A percentile compares a stretch with the other conserved stretches of the same genome.
These are phyloP conservation scores for Lydus trimaculatus DNA, from an alignment of 2,888 invertebrate species.

Conservation along the genomic window DNA sequence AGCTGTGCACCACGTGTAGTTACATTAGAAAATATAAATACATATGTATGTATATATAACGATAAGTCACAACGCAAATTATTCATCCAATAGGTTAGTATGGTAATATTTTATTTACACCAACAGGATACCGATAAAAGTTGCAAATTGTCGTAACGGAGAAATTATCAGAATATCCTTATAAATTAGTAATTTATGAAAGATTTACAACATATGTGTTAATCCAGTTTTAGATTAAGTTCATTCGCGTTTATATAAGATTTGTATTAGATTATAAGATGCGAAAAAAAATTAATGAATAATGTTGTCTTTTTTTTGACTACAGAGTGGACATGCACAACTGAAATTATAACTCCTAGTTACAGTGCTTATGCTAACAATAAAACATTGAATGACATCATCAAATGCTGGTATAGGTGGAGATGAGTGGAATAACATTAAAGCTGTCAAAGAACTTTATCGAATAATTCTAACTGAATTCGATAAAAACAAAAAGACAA, in stretches of 20 bases:
- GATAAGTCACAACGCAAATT: conserved; percentile 7
- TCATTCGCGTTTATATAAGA: not conserved
- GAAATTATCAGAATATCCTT: not conserved
- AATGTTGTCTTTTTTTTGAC: too few species aligned
- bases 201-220: not conserved
- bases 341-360: too few species aligned
- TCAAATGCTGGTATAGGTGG: too few species aligned
- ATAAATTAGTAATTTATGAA: not conserved
- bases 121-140: not conserved
- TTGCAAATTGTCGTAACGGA: not conserved
- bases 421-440: too few species aligned
- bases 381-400: too few species aligned
- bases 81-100: conserved; percentile 1
- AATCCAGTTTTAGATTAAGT: not conserved
- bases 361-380: too few species aligned
- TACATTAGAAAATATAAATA: conserved; percentile 6
- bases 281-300: not conserved
- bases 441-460: too few species aligned
- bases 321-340: too few species aligned
- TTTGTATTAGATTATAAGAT: not conserved
- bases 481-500: not conserved
- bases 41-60: not conserved
- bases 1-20: not conserved
- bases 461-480: too few species aligned
- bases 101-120: not conserved